Evolutionary conservation across 2,888 invertebrate species (phyloP).

Genomic region (Prionchulus punctatus): DNA sequence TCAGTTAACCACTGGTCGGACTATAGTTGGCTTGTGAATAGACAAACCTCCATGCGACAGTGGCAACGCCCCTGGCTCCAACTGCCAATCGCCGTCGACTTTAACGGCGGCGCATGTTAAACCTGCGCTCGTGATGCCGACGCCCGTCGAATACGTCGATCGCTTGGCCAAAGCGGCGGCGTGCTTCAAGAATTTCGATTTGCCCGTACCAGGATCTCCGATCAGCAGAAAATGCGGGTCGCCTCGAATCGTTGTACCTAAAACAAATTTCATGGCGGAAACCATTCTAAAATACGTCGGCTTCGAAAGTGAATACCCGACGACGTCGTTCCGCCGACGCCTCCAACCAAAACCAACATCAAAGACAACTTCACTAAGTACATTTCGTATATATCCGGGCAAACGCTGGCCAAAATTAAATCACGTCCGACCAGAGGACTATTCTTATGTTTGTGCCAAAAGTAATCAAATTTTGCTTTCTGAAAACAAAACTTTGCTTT

Average conservation of each 20-base stretch:
- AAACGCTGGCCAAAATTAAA: neutral
- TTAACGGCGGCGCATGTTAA: constrained; percentile 69
- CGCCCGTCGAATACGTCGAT: constrained; percentile 66
- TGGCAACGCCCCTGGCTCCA: constrained; percentile 75
- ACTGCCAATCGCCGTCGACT: constrained; percentile 68
- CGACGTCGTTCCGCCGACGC: constrained; percentile 33
- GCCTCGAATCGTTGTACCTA: constrained; percentile 49
- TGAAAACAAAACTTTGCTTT: neutral
- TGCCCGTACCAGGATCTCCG: constrained; percentile 64
- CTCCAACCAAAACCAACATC: constrained; percentile 45
- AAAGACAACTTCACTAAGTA: constrained; percentile 71
- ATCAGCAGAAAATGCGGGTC: constrained; percentile 69
- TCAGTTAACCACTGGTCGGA: too few species aligned
- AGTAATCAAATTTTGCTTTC: neutral
- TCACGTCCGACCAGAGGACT: neutral
- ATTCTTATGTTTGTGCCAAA: neutral
- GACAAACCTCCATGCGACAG: constrained; percentile 64
- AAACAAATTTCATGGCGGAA: constrained; percentile 10
- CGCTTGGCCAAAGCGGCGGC: constrained; percentile 52
- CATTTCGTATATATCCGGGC: constrained; percentile 55
- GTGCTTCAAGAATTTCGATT: constrained; percentile 63
- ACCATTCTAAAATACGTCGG: neutral
- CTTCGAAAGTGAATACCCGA: too few species aligned
- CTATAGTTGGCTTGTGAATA: too few species aligned
- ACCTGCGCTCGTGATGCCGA: constrained; percentile 69